A percentile compares a stretch with the other conserved stretches of the same genome.
Conservation (phyloP, 2,888 invertebrate species). For the Lochmaea capreae region DNA sequence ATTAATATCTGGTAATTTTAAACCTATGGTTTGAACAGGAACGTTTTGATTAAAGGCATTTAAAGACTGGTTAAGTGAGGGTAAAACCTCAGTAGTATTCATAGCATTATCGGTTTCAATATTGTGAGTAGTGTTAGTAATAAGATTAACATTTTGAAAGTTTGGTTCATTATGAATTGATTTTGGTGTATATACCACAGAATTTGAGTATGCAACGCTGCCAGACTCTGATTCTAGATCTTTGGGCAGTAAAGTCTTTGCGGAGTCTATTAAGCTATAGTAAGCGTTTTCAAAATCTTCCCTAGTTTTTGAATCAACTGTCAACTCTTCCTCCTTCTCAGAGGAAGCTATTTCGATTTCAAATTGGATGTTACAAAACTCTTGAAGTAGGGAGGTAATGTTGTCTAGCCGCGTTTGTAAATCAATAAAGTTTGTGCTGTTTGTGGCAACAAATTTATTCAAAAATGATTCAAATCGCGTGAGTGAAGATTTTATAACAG, state of each 20-base stretch:
- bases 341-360: conserved; percentile 21
- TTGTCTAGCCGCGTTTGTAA: conserved; percentile 13
- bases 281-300: not conserved
- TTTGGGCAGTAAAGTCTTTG: not conserved
- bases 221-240: not conserved
- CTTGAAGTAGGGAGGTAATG: conserved; percentile 18
- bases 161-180: not conserved
- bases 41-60: not conserved
- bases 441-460: conserved; percentile 14
- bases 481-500: conserved; percentile 7
- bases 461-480: conserved; percentile 24
- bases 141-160: not conserved
- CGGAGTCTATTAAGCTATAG: not conserved
- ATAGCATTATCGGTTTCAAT: not conserved
- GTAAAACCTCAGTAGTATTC: not conserved
- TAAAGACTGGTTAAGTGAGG: not conserved
- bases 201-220: not conserved
- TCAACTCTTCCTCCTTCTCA: not conserved
- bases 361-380: conserved; percentile 26
- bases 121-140: not conserved
- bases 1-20: conserved; percentile 21
- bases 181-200: not conserved
- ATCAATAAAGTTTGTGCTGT: not conserved
- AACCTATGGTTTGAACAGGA: not conserved
- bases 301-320: not conserved